phyloP scores from a whole-genome alignment of 2,888 invertebrate genomes.

The Caenorhabditis sp. region DNA sequence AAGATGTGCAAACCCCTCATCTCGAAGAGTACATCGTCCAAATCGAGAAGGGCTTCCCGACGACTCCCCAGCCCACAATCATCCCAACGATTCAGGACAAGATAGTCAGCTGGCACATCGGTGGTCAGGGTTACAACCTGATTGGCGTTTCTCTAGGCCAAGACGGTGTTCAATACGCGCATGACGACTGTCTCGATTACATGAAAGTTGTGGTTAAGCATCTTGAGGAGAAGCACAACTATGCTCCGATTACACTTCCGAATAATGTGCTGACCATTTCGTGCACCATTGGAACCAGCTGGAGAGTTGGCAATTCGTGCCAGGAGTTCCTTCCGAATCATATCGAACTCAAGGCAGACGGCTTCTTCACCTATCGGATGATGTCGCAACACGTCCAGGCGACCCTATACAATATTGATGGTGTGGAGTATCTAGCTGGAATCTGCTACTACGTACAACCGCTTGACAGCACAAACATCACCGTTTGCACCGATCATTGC shows the following conservation, averaged over 20 bases:
- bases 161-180: neutral
- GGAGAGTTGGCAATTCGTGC: neutral
- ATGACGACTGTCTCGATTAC: neutral
- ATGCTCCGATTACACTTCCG: neutral
- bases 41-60: neutral
- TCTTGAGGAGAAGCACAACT: no score
- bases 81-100: neutral
- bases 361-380: conserved; percentile 14
- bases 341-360: neutral
- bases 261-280: neutral
- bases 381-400: conserved; percentile 10
- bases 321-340: neutral
- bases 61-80: neutral
- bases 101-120: neutral
- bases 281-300: neutral
- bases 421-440: conserved; percentile 7
- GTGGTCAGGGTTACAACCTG: neutral
- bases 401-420: conserved; percentile 9
- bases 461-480: neutral
- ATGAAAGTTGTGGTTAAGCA: neutral
- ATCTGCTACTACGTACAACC: conserved; percentile 2
- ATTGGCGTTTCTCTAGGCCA: neutral
- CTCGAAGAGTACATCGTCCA: neutral
- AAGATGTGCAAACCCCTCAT: neutral
- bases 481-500: no score